A percentile compares a stretch with the other conserved stretches of the same genome.
These are phyloP conservation scores for Oreochromis grahami DNA, from an alignment of 2,797 vertebrate genomes.

Conservation along the genomic window DNA sequence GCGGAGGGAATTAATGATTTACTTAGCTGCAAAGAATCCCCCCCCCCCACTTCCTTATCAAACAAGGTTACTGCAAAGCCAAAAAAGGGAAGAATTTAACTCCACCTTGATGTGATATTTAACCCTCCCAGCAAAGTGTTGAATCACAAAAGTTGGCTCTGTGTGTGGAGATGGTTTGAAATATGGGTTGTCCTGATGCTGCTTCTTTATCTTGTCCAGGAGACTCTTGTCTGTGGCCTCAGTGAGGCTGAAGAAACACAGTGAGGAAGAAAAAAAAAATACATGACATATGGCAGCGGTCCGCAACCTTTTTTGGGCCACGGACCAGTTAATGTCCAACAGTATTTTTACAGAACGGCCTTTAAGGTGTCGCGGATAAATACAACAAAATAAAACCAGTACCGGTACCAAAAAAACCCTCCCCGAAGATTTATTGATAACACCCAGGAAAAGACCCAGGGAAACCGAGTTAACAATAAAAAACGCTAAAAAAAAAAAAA, in stretches of 20 bases:
- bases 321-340: background rate
- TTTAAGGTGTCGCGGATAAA: background rate
- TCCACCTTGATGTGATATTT: constrained; percentile 91
- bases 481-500: background rate
- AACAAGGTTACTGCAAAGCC: background rate
- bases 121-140: constrained; percentile 90
- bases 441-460: background rate
- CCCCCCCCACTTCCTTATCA: constrained; percentile 36
- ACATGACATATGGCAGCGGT: background rate
- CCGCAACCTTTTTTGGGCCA: background rate
- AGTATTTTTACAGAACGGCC: background rate
- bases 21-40: background rate
- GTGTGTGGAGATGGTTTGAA: constrained; percentile 81
- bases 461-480: fast-evolving
- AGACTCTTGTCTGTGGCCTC: constrained; percentile 84
- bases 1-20: constrained; percentile 37
- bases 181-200: constrained; percentile 82
- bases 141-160: constrained; percentile 86
- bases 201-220: constrained; percentile 87
- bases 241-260: constrained; percentile 76
- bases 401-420: background rate
- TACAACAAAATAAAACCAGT: background rate
- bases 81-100: background rate
- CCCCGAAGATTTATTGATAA: background rate
- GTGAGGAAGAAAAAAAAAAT: background rate